These are phyloP conservation scores for Ciconia maguari DNA, from an alignment of 2,113 vertebrate genomes.

Conservation along the genomic window DNA sequence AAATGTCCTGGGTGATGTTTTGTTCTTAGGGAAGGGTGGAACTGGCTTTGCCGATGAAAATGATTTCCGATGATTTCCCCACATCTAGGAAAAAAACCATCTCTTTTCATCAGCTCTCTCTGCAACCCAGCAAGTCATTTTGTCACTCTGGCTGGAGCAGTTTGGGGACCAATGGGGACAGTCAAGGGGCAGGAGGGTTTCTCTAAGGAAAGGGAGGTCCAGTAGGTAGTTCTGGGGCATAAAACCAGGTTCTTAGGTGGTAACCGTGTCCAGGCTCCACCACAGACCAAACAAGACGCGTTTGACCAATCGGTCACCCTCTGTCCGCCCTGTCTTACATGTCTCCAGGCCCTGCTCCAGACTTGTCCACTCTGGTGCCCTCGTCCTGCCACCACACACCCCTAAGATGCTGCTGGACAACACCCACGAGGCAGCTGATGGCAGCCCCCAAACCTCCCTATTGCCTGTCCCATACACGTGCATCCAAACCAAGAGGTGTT, in stretches of 20 bases:
- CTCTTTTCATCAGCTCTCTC: not conserved
- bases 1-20: not conserved
- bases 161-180: not conserved
- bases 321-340: accelerated
- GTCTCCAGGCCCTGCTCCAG: not conserved
- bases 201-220: not conserved
- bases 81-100: accelerated
- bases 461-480: accelerated
- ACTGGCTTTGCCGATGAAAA: accelerated
- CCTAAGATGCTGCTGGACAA: not conserved
- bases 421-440: not conserved
- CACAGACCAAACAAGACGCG: accelerated
- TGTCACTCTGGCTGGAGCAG: not conserved
- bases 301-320: not conserved
- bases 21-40: not conserved
- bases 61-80: not conserved
- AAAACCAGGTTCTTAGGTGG: not conserved
- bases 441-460: not conserved
- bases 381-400: not conserved
- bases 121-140: not conserved
- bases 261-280: not conserved
- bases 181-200: not conserved
- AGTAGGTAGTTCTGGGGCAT: not conserved
- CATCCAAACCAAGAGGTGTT: not conserved
- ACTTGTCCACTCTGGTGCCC: accelerated